Conservation (phyloP, 2,888 invertebrate species). For the Dione vanillae region DNA sequence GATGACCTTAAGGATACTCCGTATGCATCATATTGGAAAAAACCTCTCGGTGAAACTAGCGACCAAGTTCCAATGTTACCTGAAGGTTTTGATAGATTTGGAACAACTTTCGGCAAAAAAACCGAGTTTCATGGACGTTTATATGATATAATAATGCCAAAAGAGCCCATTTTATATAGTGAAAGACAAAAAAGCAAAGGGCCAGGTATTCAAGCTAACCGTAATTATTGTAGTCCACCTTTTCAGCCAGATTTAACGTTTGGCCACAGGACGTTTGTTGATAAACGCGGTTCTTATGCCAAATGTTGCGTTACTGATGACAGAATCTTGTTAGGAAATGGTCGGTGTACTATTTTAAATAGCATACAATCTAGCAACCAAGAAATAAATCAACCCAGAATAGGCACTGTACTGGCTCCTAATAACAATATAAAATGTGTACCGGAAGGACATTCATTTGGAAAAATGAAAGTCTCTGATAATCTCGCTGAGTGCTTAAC, state of each 20-base stretch:
- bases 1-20: conserved; percentile 69
- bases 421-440: conserved; percentile 76
- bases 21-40: conserved; percentile 72
- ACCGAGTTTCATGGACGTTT: conserved; percentile 58
- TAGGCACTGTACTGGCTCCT: conserved; percentile 75
- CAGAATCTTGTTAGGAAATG: conserved; percentile 63
- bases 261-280: conserved; percentile 71
- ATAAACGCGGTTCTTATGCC: conserved; percentile 78
- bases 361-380: conserved; percentile 71
- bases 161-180: conserved; percentile 60
- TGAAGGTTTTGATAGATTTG: conserved; percentile 61
- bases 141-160: conserved; percentile 74
- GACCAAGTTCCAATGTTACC: conserved; percentile 74
- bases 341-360: conserved; percentile 62
- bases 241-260: conserved; percentile 72
- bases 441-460: conserved; percentile 77
- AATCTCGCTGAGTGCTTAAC: conserved; percentile 76
- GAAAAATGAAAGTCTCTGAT: conserved; percentile 70
- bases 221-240: conserved; percentile 70
- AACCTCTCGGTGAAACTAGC: conserved; percentile 57
- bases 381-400: conserved; percentile 60
- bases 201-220: conserved; percentile 59
- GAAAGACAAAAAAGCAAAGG: conserved; percentile 58
- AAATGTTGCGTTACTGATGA: conserved; percentile 74
- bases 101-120: conserved; percentile 68